Base-by-base conservation (phyloP, 2,888 invertebrate species). In the Alsophila aescularia region DNA sequence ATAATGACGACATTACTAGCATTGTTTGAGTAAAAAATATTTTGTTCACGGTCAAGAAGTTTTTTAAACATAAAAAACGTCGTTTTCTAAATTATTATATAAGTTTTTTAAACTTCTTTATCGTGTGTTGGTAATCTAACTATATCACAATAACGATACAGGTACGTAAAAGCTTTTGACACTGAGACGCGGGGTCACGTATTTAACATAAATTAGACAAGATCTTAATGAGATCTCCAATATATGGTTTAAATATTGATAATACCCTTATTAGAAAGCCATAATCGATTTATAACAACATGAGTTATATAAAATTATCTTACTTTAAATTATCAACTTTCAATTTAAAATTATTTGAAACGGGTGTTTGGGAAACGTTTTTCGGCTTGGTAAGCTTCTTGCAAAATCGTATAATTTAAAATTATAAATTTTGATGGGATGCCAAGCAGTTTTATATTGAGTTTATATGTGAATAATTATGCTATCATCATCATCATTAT, bases 171-270 rank as follows among this genome's bases (percentile, higher is more conserved):
- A 50, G 44, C 44, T 50, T 50, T 50, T 50, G 50, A 55, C 50
- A 63, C 62, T 70, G 65, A 64, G 61, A 48, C 55, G 56, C 50
- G 58, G 55, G 73, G 72, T 75, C 76, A 75, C 65, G 69, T 61
- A 60, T 57, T 55, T 60, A 55, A 65, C 73, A 73, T 79, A 79
- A 79, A 74, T 78, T 70, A 69, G 68, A 53, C 50, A 55, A 64
- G 59, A 76, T 73, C 76, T 76, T 71, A 77, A 77, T 72, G 71
- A 75, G 76, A 77, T 77, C 74, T 73, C 49, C 45, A 67, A 68
- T 65, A 65, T 64, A 60, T 60, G 45, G 59, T 55, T 54, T 40
- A 39, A 51, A 47, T 53, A 49, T 52, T 59, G 58, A 62, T 62
- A 57, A 54, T 37, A 49, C 21, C 21, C 44, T 58, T 49, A 49